Base-by-base conservation (phyloP, 2,797 vertebrate genomes). In the Acanthiza pusilla region DNA sequence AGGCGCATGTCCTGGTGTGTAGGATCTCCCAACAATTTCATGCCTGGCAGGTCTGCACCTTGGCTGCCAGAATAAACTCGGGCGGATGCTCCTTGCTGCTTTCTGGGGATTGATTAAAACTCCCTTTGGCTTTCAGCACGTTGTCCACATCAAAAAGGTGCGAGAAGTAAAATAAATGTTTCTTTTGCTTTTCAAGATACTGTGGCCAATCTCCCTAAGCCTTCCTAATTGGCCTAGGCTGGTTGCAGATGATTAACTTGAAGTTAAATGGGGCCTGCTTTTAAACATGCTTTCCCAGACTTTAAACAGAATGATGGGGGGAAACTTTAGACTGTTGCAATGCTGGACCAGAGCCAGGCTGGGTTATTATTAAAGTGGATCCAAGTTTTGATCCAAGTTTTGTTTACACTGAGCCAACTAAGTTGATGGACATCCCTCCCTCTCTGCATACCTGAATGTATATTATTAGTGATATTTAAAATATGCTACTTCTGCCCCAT, bases 181-280 rank as follows among this genome's bases (percentile, higher is more conserved):
- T 82, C 77, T 96, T 96, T 93, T 85, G 85, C 93, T 68, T 60
- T 94, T 87, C 53, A 93, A 96, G 97, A 97, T 97, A 93, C 97
- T 97, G 90, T 73, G 70, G 84, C 89, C 91, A 86, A 88, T 53
- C 34, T 96, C 81, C 91, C 82, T 94, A 80, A 94, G 72, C 91
- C 83, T 91, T 79, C 76, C 89, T 96, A 93, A 96, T 91, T 96
- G 96, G 79, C 94, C 87, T 30, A 12, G 89, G 87, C 92, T 87
- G 61, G 82, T 89, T 96, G 93, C 67, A 45, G 93, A 92, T 97
- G 97, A 98, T 98, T 98, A 98, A 98, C 97, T 94, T 95, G 70
- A 97, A 98, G 97, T 98, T 98, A 98, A 98, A 98, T 98, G 98
- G 98, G 97, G 96, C 96, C 97, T 98, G 96, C 97, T 97, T 97